phyloP scores from a whole-genome alignment of 30 jellyfish, hydroid and myxozoan genomes.

The Cassiopea andromeda region DNA sequence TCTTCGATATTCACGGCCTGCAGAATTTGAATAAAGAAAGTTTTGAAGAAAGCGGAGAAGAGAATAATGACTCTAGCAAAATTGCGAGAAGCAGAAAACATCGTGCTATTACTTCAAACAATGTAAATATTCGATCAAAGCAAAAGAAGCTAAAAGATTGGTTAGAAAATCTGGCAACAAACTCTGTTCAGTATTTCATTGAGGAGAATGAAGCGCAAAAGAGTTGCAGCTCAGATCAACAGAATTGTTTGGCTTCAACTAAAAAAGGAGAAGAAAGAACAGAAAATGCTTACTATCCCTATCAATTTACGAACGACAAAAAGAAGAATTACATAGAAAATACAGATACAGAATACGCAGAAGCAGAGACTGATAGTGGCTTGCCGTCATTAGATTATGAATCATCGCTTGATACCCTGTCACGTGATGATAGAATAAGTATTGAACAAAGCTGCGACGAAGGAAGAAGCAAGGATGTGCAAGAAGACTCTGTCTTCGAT shows the following conservation, averaged over 20 bases:
- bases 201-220: constrained; percentile 5
- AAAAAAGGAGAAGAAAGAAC: not conserved
- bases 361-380: constrained; percentile 70
- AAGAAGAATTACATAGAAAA: not conserved
- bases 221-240: not conserved
- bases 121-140: not conserved
- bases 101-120: not conserved
- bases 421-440: constrained; percentile 61
- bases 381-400: constrained; percentile 62
- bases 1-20: not conserved
- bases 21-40: not conserved
- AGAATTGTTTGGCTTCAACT: too few species aligned
- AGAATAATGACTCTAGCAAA: not conserved
- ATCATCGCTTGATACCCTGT: constrained; percentile 64
- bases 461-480: not conserved
- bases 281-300: not conserved
- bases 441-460: constrained; percentile 34
- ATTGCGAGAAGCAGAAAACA: not conserved
- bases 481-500: constrained; percentile 29
- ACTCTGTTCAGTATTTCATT: constrained; percentile 41
- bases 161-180: constrained; percentile 14
- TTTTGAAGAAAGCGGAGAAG: not conserved
- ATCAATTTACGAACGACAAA: not conserved
- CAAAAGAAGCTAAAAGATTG: constrained; percentile 6
- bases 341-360: constrained; percentile 27